Evolutionary conservation across 2,113 vertebrate species (phyloP).

Genomic region (Trinectes maculatus): DNA sequence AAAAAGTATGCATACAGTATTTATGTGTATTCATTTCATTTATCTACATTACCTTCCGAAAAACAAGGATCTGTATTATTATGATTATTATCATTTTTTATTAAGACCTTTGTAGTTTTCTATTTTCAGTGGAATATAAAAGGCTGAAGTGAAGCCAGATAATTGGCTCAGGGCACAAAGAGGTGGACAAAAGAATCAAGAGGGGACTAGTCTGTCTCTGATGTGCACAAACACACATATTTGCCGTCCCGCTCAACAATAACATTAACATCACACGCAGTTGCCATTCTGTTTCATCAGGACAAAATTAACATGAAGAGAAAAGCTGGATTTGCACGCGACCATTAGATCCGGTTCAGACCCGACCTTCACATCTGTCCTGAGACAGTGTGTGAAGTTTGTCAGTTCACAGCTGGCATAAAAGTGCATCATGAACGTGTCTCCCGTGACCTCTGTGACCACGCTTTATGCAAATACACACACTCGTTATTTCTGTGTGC

Average conservation of each 20-base stretch:
- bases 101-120: neutral
- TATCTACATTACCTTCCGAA: too few species aligned
- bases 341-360: neutral
- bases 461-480: neutral
- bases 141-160: conserved; percentile 8
- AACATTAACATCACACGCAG: conserved; percentile 42
- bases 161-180: conserved; percentile 8
- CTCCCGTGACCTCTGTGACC: neutral
- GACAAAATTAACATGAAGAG: conserved; percentile 51
- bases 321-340: conserved; percentile 34
- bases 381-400: neutral
- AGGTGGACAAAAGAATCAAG: neutral
- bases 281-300: conserved; percentile 52
- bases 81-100: too few species aligned
- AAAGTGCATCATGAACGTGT: neutral
- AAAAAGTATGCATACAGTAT: neutral
- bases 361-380: too few species aligned
- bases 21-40: too few species aligned
- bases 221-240: conserved; percentile 48
- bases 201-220: conserved; percentile 10
- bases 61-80: too few species aligned
- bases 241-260: conserved; percentile 52
- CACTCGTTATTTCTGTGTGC: neutral
- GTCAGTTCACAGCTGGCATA: neutral
- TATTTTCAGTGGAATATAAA: neutral